phyloP scores from a whole-genome alignment of 92 coral and sea anemone species.

The Heteractis magnifica region DNA sequence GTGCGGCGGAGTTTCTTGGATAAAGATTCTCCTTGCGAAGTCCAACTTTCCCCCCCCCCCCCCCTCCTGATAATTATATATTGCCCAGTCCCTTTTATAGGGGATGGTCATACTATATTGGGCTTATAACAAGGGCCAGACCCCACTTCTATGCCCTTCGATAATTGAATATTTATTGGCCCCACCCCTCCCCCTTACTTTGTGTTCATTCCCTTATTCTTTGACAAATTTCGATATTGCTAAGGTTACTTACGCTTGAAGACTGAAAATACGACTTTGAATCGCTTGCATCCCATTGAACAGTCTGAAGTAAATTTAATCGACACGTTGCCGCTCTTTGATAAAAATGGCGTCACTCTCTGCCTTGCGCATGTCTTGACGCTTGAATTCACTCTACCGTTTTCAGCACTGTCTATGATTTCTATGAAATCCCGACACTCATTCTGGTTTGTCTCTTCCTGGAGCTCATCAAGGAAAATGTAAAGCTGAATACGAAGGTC shows the following conservation, averaged over 20 bases:
- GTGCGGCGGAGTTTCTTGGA: no score
- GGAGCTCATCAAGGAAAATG: not conserved
- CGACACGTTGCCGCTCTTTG: not conserved
- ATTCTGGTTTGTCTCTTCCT: not conserved
- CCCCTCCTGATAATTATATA: not conserved
- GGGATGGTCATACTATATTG: no score
- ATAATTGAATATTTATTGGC: no score
- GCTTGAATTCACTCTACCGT: not conserved
- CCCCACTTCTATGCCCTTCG: no score
- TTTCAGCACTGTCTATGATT: not conserved
- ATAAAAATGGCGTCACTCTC: not conserved
- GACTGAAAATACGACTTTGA: conserved; percentile 7
- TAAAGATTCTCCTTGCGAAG: no score
- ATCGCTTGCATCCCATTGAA: conserved; percentile 8
- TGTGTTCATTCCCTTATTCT: no score
- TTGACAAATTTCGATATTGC: no score
- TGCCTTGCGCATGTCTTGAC: not conserved
- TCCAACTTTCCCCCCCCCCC: no score
- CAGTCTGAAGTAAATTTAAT: conserved; percentile 3
- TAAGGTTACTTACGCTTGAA: not conserved
- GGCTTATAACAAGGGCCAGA: no score
- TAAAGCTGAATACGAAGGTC: conserved; percentile 5
- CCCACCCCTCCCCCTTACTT: no score
- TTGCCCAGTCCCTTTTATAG: not conserved
- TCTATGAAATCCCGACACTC: conserved; percentile 9